A percentile compares a stretch with the other conserved stretches of the same genome.
phyloP scores from a whole-genome alignment of 2,113 vertebrate genomes.

The Protomyctophum bolini region DNA sequence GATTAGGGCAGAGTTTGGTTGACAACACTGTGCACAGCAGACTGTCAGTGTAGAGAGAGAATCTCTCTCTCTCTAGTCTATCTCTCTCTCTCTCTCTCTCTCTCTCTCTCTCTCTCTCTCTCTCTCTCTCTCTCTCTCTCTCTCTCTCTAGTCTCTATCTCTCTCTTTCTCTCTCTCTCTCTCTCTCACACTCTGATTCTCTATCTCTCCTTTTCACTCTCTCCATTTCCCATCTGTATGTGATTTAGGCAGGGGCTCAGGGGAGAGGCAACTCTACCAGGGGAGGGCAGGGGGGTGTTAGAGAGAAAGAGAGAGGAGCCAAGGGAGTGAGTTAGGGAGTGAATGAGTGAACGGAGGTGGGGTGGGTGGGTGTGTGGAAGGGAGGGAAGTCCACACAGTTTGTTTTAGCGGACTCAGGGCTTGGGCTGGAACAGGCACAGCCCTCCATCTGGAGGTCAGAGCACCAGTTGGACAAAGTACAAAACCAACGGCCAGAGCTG shows the following conservation, averaged over 20 bases:
- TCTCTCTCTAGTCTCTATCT: neutral
- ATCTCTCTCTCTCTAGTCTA: constrained; percentile 21
- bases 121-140: constrained; percentile 8
- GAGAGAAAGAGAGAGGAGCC: constrained; percentile 44
- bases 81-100: constrained; percentile 43
- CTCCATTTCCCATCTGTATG: constrained; percentile 72
- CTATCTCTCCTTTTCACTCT: constrained; percentile 35
- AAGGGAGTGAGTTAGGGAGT: neutral
- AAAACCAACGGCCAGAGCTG: constrained; percentile 47
- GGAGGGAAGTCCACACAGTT: constrained; percentile 65
- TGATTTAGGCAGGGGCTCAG: constrained; percentile 72
- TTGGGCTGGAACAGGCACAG: constrained; percentile 43
- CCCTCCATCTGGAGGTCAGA: constrained; percentile 63
- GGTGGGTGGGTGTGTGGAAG: neutral
- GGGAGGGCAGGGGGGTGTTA: constrained; percentile 30
- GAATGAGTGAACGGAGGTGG: neutral
- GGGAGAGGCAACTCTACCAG: constrained; percentile 58
- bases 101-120: constrained; percentile 8
- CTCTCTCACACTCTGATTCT: neutral
- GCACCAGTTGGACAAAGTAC: constrained; percentile 35
- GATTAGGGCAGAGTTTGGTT: constrained; percentile 29
- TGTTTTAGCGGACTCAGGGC: constrained; percentile 63
- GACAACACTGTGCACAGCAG: constrained; percentile 26
- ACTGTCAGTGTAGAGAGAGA: constrained; percentile 18
- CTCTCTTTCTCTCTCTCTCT: constrained; percentile 14